A percentile compares a stretch with the other conserved stretches of the same genome.
Evolutionary conservation across 2,797 vertebrate species (phyloP).

Genomic region (Caiman crocodilus): DNA sequence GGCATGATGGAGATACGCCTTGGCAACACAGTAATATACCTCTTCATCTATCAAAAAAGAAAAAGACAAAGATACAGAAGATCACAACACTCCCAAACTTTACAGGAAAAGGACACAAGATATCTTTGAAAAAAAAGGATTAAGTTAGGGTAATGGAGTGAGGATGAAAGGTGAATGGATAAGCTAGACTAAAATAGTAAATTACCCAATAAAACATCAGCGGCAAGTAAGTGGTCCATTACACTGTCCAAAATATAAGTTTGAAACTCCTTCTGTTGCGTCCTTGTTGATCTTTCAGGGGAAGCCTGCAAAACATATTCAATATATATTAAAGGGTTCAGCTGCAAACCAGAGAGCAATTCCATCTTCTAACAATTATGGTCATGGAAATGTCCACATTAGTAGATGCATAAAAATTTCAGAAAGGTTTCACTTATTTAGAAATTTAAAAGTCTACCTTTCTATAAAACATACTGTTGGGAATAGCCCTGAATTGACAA

Average conservation of each 20-base stretch:
- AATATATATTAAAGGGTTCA: background rate
- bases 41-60: background rate
- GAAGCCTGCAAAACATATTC: constrained; percentile 86
- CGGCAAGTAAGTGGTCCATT: constrained; percentile 98
- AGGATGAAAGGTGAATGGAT: background rate
- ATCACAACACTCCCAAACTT: background rate
- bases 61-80: background rate
- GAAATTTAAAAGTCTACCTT: background rate
- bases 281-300: constrained; percentile 96
- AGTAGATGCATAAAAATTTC: background rate
- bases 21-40: background rate
- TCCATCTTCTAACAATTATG: background rate
- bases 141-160: background rate
- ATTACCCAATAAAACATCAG: constrained; percentile 95
- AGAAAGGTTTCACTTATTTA: background rate
- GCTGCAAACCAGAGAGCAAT: background rate
- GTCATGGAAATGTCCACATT: background rate
- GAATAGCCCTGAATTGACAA: background rate
- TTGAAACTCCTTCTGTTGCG: constrained; percentile 99
- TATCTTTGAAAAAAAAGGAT: background rate
- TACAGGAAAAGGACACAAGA: background rate
- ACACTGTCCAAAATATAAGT: constrained; percentile 96
- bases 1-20: background rate
- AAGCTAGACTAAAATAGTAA: background rate
- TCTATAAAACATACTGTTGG: background rate